Evolutionary conservation across 1,140 invertebrate species (phyloP).

Genomic region (Diorhabda sublineata): DNA sequence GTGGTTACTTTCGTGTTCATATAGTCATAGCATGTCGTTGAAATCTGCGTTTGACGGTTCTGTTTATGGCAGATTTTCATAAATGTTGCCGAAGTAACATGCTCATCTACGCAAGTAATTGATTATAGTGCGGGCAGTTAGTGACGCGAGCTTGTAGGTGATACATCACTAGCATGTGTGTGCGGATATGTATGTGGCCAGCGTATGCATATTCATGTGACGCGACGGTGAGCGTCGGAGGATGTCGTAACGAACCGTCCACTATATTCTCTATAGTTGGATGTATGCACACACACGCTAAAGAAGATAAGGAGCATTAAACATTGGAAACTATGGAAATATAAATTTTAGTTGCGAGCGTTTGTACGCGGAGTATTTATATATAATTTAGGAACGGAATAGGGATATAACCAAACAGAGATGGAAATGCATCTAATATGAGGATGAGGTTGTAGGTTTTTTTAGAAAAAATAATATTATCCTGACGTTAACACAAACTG

Average conservation of each 20-base stretch:
- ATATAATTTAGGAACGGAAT: no score
- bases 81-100: conserved; percentile 46
- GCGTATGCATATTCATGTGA: conserved; percentile 44
- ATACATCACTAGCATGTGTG: conserved; percentile 47
- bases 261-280: neutral
- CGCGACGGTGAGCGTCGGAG: neutral
- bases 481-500: no score
- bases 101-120: conserved; percentile 48
- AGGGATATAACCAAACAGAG: no score
- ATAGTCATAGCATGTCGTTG: conserved; percentile 18
- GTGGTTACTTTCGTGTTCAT: conserved; percentile 11
- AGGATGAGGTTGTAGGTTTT: no score
- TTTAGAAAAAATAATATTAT: no score
- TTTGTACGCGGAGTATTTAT: no score
- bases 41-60: conserved; percentile 35
- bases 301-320: neutral
- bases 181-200: conserved; percentile 24
- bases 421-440: no score
- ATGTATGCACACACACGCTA: neutral
- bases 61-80: conserved; percentile 45
- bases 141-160: conserved; percentile 47
- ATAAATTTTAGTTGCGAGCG: no score
- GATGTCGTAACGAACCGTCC: neutral
- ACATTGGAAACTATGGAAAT: no score
- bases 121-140: conserved; percentile 47